A percentile compares a stretch with the other conserved stretches of the same genome.
phyloP scores from a whole-genome alignment of 1,140 invertebrate species.

The Agrilus planipennis region DNA sequence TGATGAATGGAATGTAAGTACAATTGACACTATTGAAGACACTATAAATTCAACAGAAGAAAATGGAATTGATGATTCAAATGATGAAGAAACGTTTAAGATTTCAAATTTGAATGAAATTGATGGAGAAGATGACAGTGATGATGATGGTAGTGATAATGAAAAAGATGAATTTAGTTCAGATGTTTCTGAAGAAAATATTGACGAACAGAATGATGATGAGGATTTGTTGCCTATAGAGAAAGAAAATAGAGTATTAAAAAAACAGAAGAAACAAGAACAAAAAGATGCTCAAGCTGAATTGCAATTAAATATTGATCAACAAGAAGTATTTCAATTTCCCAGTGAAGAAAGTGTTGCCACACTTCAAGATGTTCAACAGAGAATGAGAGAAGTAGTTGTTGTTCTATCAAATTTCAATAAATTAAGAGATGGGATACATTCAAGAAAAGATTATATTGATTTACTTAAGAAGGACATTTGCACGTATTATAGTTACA shows the following conservation, averaged over 20 bases:
- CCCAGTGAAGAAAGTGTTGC: conserved; percentile 57
- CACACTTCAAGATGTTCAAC: conserved; percentile 70
- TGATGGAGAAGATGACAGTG: conserved; percentile 32
- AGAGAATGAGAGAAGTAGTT: conserved; percentile 82
- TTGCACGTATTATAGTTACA: conserved; percentile 95
- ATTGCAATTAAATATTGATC: conserved; percentile 60
- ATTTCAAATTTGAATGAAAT: conserved; percentile 38
- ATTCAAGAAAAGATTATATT: conserved; percentile 71
- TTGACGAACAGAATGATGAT: conserved; percentile 41
- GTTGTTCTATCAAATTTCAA: conserved; percentile 84
- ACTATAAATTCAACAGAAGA: conserved; percentile 3
- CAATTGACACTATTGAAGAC: conserved; percentile 14
- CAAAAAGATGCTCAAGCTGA: conserved; percentile 69
- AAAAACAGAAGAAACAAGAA: conserved; percentile 57
- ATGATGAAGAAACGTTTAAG: conserved; percentile 24
- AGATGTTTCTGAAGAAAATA: conserved; percentile 30
- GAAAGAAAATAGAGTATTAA: conserved; percentile 68
- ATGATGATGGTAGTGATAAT: conserved; percentile 17
- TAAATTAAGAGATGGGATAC: conserved; percentile 59
- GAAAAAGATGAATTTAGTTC: conserved; percentile 23
- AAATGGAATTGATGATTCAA: conserved; percentile 16
- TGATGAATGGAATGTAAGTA: conserved; percentile 18
- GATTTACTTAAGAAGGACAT: conserved; percentile 71
- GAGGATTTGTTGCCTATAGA: conserved; percentile 75
- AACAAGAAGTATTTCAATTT: conserved; percentile 63